phyloP scores from a whole-genome alignment of 2,797 vertebrate genomes.

The Cetoscarus ocellatus region DNA sequence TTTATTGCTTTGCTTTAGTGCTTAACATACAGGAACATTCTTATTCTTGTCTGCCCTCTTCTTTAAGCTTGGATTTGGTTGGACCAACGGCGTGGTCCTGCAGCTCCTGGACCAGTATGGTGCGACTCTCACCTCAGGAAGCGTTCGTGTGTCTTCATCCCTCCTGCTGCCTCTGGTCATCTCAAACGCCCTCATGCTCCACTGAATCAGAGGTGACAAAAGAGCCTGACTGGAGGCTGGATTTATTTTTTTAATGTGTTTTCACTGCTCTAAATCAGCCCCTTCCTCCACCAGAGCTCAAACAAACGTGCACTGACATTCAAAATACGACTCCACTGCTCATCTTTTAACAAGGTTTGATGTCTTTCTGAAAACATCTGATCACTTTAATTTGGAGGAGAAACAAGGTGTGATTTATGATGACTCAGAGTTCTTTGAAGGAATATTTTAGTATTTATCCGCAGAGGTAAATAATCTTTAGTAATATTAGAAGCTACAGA shows the following conservation, averaged over 20 bases:
- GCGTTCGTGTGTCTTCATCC: constrained; percentile 19
- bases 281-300: constrained; percentile 3
- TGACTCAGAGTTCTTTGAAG: constrained; percentile 26
- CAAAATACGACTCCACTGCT: constrained; percentile 1
- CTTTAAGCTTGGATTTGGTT: constrained; percentile 88
- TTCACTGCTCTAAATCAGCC: constrained; percentile 20
- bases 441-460: constrained; percentile 49
- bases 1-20: not conserved
- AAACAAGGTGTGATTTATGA: constrained; percentile 8
- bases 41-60: not conserved
- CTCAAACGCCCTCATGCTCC: constrained; percentile 40
- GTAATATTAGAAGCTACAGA: constrained; percentile 24
- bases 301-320: constrained; percentile 8
- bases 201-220: constrained; percentile 53
- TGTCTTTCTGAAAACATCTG: constrained; percentile 7
- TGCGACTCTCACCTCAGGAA: constrained; percentile 75
- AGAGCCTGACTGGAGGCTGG: constrained; percentile 20
- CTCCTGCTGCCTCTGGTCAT: constrained; percentile 65
- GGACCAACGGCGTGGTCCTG: constrained; percentile 86
- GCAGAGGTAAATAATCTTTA: constrained; percentile 25
- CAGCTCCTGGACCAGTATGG: constrained; percentile 86
- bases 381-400: constrained; percentile 19
- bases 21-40: not conserved
- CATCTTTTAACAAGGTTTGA: constrained; percentile 2
- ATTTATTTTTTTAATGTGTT: constrained; percentile 33